Percentiles rank a stretch among this genome's conserved stretches.
Evolutionary conservation across 2,113 vertebrate species (phyloP).

Genomic region (Phainopepla nitens): DNA sequence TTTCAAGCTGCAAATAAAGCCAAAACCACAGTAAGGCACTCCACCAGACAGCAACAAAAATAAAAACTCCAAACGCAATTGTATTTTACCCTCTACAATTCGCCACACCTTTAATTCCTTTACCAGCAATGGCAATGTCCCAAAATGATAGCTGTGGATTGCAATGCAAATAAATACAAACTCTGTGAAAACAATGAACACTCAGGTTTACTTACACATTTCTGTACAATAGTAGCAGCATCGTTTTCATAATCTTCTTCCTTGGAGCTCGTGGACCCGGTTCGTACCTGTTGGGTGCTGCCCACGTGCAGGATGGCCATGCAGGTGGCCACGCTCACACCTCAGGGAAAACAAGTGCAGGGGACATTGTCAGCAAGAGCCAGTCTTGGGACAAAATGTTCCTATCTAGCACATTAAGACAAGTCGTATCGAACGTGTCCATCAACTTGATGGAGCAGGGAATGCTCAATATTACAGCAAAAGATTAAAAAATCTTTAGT

Average conservation of each 20-base stretch:
- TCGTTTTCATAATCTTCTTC: constrained; percentile 98
- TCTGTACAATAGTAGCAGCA: constrained; percentile 97
- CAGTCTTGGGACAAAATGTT: neutral
- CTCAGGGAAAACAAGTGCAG: constrained; percentile 51
- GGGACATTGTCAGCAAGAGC: neutral
- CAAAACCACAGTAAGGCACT: neutral
- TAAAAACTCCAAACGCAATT: neutral
- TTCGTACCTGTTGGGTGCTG: constrained; percentile 89
- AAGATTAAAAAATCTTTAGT: neutral
- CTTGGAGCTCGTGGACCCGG: constrained; percentile 90
- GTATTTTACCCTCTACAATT: neutral
- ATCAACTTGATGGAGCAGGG: neutral
- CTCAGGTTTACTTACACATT: constrained; percentile 85
- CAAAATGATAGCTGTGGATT: neutral
- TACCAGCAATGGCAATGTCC: neutral
- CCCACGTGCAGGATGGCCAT: constrained; percentile 98
- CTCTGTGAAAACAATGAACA: neutral
- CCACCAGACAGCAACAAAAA: neutral
- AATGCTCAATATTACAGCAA: neutral
- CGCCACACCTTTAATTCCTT: neutral
- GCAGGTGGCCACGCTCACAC: constrained; percentile 96
- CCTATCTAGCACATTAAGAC: neutral
- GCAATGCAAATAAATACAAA: neutral
- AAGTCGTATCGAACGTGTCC: fast-evolving
- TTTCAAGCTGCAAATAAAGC: constrained; percentile 85